Conservation (phyloP, 2,113 vertebrate species). For the Amblyornis subalaris region DNA sequence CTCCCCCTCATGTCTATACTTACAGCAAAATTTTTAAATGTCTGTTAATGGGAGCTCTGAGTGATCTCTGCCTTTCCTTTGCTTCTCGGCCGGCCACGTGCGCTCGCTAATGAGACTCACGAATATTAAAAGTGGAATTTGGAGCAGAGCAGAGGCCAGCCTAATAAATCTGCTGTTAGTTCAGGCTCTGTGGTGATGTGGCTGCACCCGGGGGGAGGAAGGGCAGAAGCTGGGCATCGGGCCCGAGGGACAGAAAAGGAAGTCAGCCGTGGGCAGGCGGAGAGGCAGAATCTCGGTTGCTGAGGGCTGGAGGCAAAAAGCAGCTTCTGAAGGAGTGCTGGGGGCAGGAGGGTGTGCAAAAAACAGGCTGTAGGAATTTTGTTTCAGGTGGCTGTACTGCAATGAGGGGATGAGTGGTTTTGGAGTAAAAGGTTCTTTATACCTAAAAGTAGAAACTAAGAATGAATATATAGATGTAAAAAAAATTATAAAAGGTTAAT, state of each 20-base stretch:
- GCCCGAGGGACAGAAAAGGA: background rate
- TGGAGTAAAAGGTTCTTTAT: background rate
- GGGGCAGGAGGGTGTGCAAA: background rate
- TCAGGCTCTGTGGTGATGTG: background rate
- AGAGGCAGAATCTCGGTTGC: background rate
- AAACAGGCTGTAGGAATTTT: background rate
- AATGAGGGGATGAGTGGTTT: background rate
- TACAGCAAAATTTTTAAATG: background rate
- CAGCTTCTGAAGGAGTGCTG: background rate
- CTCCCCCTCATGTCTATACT: background rate
- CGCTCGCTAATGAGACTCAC: background rate
- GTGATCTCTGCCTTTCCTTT: background rate
- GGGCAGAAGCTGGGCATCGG: background rate
- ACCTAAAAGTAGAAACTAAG: background rate
- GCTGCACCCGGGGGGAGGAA: background rate
- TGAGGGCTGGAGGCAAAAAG: background rate
- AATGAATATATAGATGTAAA: background rate
- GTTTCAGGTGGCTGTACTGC: background rate
- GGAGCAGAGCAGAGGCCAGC: background rate
- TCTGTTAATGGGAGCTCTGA: background rate
- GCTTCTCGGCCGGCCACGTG: background rate
- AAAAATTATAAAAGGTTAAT: background rate
- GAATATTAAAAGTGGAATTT: background rate
- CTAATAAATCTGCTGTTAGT: constrained; percentile 10
- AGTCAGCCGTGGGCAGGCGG: background rate